Percentiles rank a stretch among this genome's conserved stretches.
phyloP scores from a whole-genome alignment of 2,888 invertebrate species.

The Drosophila peninsularis region DNA sequence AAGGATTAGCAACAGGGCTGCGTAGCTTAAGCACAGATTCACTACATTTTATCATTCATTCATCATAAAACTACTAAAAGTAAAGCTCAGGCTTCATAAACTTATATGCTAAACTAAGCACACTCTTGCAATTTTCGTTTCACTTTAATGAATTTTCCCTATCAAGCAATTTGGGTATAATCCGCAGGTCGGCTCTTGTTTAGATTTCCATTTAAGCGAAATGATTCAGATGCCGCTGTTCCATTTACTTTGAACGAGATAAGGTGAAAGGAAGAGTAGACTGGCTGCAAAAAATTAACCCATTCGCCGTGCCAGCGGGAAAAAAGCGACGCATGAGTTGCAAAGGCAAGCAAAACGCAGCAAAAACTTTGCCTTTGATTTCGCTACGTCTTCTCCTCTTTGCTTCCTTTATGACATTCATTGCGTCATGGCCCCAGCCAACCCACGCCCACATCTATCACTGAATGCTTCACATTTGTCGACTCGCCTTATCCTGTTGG shows the following conservation, averaged over 20 bases:
- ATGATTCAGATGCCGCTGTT: background rate
- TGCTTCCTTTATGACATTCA: slow-evolving; percentile 59
- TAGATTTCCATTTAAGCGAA: slow-evolving; percentile 10
- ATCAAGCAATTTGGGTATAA: background rate
- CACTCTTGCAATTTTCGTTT: background rate
- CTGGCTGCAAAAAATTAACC: slow-evolving; percentile 50
- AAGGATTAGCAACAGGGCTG: too few species aligned
- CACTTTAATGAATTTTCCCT: background rate
- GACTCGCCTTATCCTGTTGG: slow-evolving; percentile 69
- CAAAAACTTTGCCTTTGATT: slow-evolving; percentile 53
- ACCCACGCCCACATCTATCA: slow-evolving; percentile 66
- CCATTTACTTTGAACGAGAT: slow-evolving; percentile 18
- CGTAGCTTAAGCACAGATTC: too few species aligned
- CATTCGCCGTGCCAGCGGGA: slow-evolving; percentile 22
- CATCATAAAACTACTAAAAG: background rate
- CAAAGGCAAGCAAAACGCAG: slow-evolving; percentile 36
- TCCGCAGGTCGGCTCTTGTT: background rate
- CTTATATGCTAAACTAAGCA: background rate
- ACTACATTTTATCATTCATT: too few species aligned
- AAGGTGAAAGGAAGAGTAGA: slow-evolving; percentile 21
- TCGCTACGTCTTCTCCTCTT: slow-evolving; percentile 23
- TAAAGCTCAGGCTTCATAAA: background rate
- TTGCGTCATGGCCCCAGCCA: slow-evolving; percentile 26
- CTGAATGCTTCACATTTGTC: slow-evolving; percentile 64
- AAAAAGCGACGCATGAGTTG: slow-evolving; percentile 20